These are phyloP conservation scores for Artibeus lituratus DNA, from an alignment of 2,797 vertebrate genomes.

Conservation along the genomic window DNA sequence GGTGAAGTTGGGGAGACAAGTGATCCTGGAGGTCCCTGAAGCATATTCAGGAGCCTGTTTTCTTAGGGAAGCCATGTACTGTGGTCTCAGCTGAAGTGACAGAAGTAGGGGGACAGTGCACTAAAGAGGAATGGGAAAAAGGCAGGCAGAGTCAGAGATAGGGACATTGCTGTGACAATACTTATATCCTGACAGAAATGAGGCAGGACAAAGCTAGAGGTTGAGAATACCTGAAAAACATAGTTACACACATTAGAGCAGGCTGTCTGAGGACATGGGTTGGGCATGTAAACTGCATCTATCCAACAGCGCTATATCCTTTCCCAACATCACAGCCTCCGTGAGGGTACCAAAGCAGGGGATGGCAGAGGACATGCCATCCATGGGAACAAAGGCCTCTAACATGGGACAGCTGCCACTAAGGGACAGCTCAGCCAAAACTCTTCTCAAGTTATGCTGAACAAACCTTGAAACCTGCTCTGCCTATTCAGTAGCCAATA, in stretches of 20 bases:
- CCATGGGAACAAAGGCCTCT: not conserved
- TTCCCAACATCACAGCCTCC: not conserved
- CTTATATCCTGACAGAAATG: not conserved
- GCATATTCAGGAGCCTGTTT: not conserved
- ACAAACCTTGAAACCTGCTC: not conserved
- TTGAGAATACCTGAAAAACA: not conserved
- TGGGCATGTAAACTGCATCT: rapidly evolving
- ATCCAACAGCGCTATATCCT: not conserved
- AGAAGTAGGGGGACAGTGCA: no score
- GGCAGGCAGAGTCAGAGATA: not conserved
- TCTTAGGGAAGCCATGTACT: not conserved
- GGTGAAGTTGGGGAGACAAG: no score
- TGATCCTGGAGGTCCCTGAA: not conserved
- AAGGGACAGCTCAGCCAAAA: not conserved
- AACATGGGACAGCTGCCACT: not conserved
- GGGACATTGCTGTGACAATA: not conserved
- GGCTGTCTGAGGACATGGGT: not conserved
- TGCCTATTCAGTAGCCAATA: not conserved
- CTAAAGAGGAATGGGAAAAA: no score
- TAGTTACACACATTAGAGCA: rapidly evolving
- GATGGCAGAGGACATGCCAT: not conserved
- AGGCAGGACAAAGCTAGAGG: not conserved
- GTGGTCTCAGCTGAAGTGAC: not conserved
- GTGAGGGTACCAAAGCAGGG: rapidly evolving
- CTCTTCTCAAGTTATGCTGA: not conserved